Evolutionary conservation across 2,888 invertebrate genomes (phyloP), one percentile per base, ranked within the genome.

Genomic region (Drosophila macrospina): DNA sequence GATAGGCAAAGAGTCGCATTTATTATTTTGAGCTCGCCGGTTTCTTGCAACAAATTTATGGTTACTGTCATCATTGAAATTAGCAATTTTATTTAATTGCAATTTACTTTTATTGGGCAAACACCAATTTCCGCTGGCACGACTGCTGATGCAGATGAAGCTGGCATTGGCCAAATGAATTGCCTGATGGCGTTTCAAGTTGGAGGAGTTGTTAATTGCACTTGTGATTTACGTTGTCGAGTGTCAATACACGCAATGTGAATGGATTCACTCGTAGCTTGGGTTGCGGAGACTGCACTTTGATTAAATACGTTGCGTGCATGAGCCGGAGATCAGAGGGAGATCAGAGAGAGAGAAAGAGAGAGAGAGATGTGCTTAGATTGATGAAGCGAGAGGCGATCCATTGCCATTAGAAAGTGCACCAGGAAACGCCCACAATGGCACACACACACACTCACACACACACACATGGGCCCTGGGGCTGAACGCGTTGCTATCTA

Each of bases 31-130:
- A 60, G 65, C 50, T 59, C 55, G 48, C 30, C 52, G 44, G 16
- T 28, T 72, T 72, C 28, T 39, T 32, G 55, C 52, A 42, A 42
- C 44, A 47, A 61, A 88, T 88, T 86, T 86, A 83, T 83, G 69
- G 80, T 61, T 32, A 50, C 80, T 88, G 88, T 89, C 89, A 82
- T 78, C 86, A 82, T 77, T 86, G 87, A 75, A 89, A 86, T 86
- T 82, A 88, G 72, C 81, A 87, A 86, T 86, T 80, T 76, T 80
- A 84, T 80, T 86, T 86, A 83, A 86, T 86, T 89, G 86, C 88
- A 86, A 88, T 86, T 86, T 89, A 86, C 78, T 89, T 89, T 86
- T 86, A 89, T 86, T 89, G 80, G 59, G 62, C 88, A 80, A 80
- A 89, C 82, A 82, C 78, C 88, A 81, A 89, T 86, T 88, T 86